Base-by-base conservation (phyloP, 2,113 vertebrate species). In the Scomber colias region DNA sequence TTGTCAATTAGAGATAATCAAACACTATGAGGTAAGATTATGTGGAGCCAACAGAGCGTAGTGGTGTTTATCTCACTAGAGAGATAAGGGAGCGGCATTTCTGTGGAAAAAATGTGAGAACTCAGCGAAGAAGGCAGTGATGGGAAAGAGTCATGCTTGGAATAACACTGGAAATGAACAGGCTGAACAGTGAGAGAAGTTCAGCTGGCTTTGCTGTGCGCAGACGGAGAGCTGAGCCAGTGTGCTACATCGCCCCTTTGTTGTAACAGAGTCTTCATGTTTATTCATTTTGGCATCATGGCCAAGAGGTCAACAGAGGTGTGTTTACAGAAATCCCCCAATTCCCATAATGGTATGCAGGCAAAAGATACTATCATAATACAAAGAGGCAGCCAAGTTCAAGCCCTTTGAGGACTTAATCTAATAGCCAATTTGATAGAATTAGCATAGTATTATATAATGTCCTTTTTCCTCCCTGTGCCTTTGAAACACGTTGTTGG, bases 221-320 rank as follows among this genome's bases (percentile, higher is more conserved):
- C 64, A 77, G 31, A 64, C 65, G 62, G 62, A 64, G 63, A 73
- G 68, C 71, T 46, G 65, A 80, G 69, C 71, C 77, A 71, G 48
- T 63, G 71, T 68, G 24, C 68, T 73, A 55, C 57, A 50, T n/a
- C 10, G 30, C 31, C 51, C 54, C 27, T 62, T 48, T 79, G 71
- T 63, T 74, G 44, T 46, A 64, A 40, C n/a, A 49, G 30, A 49
- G 77, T 31, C 13, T 46, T 65, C 64, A 78, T 87, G 86, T 87
- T 90, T 85, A 89, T 90, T 89, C 51, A 75, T 84, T 84, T 84
- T 86, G 86, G 72, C 73, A 76, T 88, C 68, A 48, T 69, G 64
- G 75, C 77, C 57, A 60, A 67, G 73, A 86, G 89, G 89, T 87
- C 79, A 79, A 72, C 79, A 76, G 69, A 74, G 81, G 60, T 64